phyloP scores from a whole-genome alignment of 2,113 vertebrate species.

The Propithecus coquereli region DNA sequence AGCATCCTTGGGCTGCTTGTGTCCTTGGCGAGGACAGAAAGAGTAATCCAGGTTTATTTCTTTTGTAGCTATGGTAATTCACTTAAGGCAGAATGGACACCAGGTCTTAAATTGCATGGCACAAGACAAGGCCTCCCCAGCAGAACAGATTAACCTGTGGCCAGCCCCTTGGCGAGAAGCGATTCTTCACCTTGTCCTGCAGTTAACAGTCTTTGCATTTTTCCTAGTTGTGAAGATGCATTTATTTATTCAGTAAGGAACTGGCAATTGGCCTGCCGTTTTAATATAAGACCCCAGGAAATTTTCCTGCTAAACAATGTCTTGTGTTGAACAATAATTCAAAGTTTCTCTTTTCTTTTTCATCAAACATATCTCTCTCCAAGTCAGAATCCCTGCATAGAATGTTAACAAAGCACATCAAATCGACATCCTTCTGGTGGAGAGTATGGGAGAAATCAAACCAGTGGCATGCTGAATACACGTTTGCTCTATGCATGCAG shows the following conservation, averaged over 20 bases:
- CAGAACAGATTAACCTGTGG: background rate
- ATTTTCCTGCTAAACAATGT: background rate
- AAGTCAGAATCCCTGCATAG: background rate
- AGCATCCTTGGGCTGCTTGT: rapidly evolving
- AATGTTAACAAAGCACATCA: background rate
- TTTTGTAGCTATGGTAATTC: rapidly evolving
- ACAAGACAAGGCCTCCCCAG: rapidly evolving
- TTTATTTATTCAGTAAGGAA: background rate
- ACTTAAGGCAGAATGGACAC: background rate
- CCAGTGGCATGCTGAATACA: rapidly evolving
- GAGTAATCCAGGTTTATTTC: background rate
- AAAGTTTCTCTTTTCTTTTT: background rate
- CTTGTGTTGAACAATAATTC: background rate
- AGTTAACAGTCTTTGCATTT: background rate
- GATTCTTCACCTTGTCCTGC: background rate
- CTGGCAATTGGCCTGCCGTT: too few relatives aligned
- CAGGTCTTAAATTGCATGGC: background rate
- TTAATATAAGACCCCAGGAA: background rate
- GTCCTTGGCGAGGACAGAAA: rapidly evolving
- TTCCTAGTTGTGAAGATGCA: too few relatives aligned
- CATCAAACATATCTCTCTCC: background rate
- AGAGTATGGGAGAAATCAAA: background rate
- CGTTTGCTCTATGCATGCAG: background rate
- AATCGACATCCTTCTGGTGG: background rate
- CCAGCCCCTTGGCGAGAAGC: background rate